Conservation (phyloP, 2,797 vertebrate species). For the Acanthiza pusilla region DNA sequence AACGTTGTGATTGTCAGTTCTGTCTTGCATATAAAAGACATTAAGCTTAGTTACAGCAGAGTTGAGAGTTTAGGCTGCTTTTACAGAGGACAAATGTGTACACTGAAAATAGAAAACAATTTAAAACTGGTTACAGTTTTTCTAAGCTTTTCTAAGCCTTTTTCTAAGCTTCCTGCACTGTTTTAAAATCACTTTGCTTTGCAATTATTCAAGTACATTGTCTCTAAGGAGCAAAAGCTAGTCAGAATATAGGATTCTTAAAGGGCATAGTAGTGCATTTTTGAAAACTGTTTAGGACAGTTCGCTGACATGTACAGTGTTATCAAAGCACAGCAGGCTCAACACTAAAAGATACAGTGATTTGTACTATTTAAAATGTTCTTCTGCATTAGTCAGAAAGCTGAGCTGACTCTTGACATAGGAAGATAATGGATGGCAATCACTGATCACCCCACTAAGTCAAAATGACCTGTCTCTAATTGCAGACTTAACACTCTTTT, state of each 20-base stretch:
- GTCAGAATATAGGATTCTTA: not conserved
- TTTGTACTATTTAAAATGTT: not conserved
- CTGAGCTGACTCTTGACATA: not conserved
- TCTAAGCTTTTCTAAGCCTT: not conserved
- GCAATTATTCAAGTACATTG: not conserved
- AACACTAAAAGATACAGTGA: not conserved
- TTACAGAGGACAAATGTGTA: not conserved
- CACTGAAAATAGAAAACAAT: not conserved
- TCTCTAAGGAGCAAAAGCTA: not conserved
- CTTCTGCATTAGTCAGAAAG: not conserved
- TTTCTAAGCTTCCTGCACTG: not conserved
- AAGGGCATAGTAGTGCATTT: not conserved
- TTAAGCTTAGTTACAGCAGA: not conserved
- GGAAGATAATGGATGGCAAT: not conserved
- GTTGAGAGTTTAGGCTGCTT: not conserved
- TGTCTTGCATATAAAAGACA: not conserved
- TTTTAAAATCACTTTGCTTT: not conserved
- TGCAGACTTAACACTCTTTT: not conserved
- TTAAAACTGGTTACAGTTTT: not conserved
- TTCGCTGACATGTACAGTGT: not conserved
- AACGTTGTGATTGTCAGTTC: not conserved
- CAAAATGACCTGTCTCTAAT: not conserved
- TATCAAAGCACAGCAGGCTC: not conserved
- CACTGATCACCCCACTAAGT: not conserved
- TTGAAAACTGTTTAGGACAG: not conserved